Evolutionary conservation across 92 coral and sea anemone species (phyloP), one percentile per base, ranked within the genome.

Genomic region (Montipora capitata): DNA sequence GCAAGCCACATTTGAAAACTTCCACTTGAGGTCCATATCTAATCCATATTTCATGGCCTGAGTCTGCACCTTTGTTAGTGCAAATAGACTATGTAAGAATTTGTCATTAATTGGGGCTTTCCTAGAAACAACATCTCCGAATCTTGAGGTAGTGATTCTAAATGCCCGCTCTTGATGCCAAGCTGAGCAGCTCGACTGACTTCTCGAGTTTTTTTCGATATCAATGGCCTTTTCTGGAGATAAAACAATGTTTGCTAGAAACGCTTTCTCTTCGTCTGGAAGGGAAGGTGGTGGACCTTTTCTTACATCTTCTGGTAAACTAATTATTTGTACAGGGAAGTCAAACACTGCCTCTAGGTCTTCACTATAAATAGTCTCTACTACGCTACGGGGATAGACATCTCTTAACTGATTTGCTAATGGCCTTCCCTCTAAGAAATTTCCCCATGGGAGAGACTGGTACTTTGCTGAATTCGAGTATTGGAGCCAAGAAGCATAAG

Each of bases 401-500:
- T 82, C 78, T 35, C 87, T 40, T 74, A 52, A 74, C 71, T 82
- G 79, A 72, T 82, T 72, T 15, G 79, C 79, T 74, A 82, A 70
- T 15, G 40, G 75, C 49, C 68, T 20, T 17, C 69, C 64, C 9
- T 41, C 38, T 17, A 82, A 58, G 51, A 59, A 72, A 69, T 69
- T 69, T 42, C 87, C 78, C 79, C 87, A 71, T 70, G 87, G 78
- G 10, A 82, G 70, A 18, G 70, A 54, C 41, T 70, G 15, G 70
- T 82, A 39, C 48, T 27, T 59, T 41, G 72, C 82, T 61, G 42
- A 78, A 67, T 82, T 71, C n/a, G n/a, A 72, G 70, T 82, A 71
- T 43, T 71, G 70, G 40, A 82, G 78, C 80, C 78, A 82, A 72
- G 87, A 70, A 66, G 79, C 71, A 82, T 82, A 82, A 82, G 87